Evolutionary conservation across 2,113 vertebrate species (phyloP), one percentile per base, ranked within the genome.

Genomic region (Aspidoscelis tigris): DNA sequence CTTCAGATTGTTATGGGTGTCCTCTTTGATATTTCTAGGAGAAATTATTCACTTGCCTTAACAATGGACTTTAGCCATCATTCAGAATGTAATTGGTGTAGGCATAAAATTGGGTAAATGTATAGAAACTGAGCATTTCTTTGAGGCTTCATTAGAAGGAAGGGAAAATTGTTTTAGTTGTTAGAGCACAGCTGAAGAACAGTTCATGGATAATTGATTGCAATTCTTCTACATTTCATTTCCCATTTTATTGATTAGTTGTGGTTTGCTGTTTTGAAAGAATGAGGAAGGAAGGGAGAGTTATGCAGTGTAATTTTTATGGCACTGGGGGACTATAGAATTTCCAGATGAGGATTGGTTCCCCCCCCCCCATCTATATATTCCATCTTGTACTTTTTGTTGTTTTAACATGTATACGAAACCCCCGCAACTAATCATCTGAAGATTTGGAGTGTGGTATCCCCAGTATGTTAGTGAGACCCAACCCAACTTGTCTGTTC

Each of bases 141-240:
- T 69, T 11, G 61, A 82, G 64, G 55, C 79, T 87, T 90, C 88
- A 81, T 85, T 65, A 78, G 47, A 47, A 26, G 72, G 43, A 80
- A 70, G 2, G 88, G 85, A 69, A 81, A 76, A 9, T 50, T 77
- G 50, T 85, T 91, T 91, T 47, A 44, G 80, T 90, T 93, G 87
- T 76, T 89, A 70, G 0, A 3, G 76, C 4, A 7, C 69, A 90
- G n/a, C 65, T 89, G 41, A 84, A 84, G 58, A 92, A 86, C 75
- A 91, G 24, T 92, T 92, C 85, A 65, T 89, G 89, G 11, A 39
- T 72, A 91, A 78, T 87, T 91, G 91, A 89, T 86, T 89, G 82
- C 86, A 90, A 90, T 86, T 58, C 73, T 78, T 88, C 89, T 87
- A 11, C 88, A 58, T 44, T 87, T 84, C 83, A 24, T 18, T 71